phyloP scores from a whole-genome alignment of 2,113 vertebrate genomes.

The Labeo rohita region DNA sequence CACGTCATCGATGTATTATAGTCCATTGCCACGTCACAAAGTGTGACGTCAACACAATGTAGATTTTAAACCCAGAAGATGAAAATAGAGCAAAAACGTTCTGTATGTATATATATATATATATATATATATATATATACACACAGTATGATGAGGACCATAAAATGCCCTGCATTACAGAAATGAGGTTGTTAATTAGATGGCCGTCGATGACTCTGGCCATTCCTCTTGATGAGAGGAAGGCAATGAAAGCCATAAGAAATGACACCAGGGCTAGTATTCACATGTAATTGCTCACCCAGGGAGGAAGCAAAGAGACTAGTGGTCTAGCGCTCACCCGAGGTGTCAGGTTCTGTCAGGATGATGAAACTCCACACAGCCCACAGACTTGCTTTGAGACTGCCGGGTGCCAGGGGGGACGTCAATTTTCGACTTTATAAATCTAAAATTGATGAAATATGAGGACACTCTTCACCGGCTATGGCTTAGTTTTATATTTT shows the following conservation, averaged over 20 bases:
- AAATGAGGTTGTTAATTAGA: conserved; percentile 67
- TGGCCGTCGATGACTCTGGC: conserved; percentile 46
- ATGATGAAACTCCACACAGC: conserved; percentile 73
- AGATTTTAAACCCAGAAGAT: too few species aligned
- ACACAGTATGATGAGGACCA: background rate
- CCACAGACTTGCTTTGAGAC: conserved; percentile 63
- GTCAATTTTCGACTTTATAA: conserved; percentile 69
- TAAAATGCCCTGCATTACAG: background rate
- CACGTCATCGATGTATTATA: too few species aligned
- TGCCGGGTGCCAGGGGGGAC: conserved; percentile 62
- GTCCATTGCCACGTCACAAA: too few species aligned
- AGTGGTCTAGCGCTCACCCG: conserved; percentile 66
- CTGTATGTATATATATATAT: too few species aligned
- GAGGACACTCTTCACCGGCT: conserved; percentile 59
- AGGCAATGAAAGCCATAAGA: conserved; percentile 67
- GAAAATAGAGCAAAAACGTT: too few species aligned
- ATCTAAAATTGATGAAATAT: conserved; percentile 72
- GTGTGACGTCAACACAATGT: too few species aligned
- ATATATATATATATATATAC: too few species aligned
- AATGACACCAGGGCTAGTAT: conserved; percentile 72
- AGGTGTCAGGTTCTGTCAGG: conserved; percentile 75
- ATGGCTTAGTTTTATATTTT: conserved; percentile 61
- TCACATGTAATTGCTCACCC: conserved; percentile 78
- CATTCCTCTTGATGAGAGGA: conserved; percentile 60
- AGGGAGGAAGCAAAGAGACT: conserved; percentile 71